A percentile compares a stretch with the other conserved stretches of the same genome.
Evolutionary conservation across 2,888 invertebrate species (phyloP).

Genomic region (Blera fallax): DNA sequence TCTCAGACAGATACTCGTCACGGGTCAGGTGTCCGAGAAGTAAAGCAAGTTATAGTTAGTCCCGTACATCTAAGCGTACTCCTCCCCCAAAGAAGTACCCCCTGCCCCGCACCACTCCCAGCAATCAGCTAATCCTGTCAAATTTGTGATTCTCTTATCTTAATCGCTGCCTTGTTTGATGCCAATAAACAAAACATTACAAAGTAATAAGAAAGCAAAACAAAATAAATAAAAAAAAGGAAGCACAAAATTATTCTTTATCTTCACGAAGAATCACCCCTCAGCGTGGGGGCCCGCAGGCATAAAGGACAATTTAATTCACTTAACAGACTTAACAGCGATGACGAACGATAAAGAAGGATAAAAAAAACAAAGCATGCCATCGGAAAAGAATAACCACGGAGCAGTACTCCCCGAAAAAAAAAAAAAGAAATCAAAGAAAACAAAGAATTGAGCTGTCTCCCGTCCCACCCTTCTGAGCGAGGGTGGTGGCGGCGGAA

Average conservation of each 20-base stretch:
- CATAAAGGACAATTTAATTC: slow-evolving; percentile 72
- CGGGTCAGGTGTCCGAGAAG: no score
- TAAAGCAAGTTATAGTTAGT: no score
- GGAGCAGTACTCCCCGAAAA: neutral
- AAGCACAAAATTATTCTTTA: slow-evolving; percentile 6
- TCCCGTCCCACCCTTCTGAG: neutral
- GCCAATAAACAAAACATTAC: slow-evolving; percentile 69
- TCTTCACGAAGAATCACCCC: slow-evolving; percentile 61
- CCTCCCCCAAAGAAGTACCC: neutral
- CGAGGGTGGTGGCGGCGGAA: slow-evolving; percentile 14
- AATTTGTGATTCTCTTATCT: slow-evolving; percentile 66
- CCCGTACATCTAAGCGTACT: no score
- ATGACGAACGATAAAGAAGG: slow-evolving; percentile 65
- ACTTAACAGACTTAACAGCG: slow-evolving; percentile 69
- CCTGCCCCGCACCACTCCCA: neutral
- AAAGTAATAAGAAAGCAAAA: slow-evolving; percentile 58
- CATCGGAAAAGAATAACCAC: slow-evolving; percentile 31
- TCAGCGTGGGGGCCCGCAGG: slow-evolving; percentile 1
- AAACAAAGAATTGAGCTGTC: slow-evolving; percentile 26
- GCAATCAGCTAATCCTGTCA: slow-evolving; percentile 61
- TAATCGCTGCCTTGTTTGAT: slow-evolving; percentile 61
- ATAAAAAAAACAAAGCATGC: slow-evolving; percentile 37
- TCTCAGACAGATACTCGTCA: no score
- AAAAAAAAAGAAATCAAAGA: slow-evolving; percentile 51
- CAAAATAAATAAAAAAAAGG: slow-evolving; percentile 25